Evolutionary conservation across 1,140 invertebrate genomes (phyloP).

Genomic region (Microvelia longipes): DNA sequence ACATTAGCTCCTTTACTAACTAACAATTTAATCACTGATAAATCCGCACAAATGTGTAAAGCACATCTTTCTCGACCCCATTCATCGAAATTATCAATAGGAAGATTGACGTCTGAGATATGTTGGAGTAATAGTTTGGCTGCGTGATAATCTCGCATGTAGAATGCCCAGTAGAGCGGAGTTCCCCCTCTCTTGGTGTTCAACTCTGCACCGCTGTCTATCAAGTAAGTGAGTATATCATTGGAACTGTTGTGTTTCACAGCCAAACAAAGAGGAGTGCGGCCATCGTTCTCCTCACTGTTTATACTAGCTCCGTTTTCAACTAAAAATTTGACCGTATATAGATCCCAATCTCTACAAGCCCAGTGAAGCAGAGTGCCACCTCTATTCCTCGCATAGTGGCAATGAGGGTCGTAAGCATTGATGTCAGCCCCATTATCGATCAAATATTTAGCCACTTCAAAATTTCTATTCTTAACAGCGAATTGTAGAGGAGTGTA

Average conservation of each 20-base stretch:
- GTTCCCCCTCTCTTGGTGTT: neutral
- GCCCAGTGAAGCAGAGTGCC: neutral
- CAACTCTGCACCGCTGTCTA: neutral
- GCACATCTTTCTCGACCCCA: neutral
- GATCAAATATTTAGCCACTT: neutral
- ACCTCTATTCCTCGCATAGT: neutral
- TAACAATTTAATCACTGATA: neutral
- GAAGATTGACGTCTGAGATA: neutral
- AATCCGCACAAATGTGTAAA: neutral
- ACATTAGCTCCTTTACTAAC: neutral
- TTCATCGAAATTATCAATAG: neutral
- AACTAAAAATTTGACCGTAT: neutral
- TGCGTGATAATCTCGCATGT: neutral
- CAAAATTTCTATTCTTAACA: neutral
- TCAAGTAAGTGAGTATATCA: neutral
- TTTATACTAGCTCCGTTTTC: neutral
- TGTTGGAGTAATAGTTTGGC: neutral
- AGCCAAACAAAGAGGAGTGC: neutral
- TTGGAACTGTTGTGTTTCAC: neutral
- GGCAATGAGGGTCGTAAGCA: neutral
- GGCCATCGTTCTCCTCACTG: neutral
- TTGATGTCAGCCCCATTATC: neutral
- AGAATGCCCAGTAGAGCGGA: neutral
- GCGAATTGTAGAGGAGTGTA: neutral
- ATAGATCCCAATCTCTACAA: neutral